phyloP scores from a whole-genome alignment of 2,113 vertebrate species.

The Ochotona curzoniae region DNA sequence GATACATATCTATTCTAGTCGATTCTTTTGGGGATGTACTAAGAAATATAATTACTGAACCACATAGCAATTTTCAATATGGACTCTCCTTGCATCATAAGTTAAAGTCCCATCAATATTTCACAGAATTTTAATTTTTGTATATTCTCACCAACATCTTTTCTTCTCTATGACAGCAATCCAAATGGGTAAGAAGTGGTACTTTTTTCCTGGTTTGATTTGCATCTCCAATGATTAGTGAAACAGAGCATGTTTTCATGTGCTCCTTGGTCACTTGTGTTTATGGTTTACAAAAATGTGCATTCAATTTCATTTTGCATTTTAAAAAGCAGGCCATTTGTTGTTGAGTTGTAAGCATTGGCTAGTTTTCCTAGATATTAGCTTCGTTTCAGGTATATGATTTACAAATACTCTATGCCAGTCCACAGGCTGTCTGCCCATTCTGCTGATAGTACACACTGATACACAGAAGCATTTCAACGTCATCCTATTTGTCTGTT shows the following conservation, averaged over 20 bases:
- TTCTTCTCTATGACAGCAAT: background rate
- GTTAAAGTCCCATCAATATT: background rate
- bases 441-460: background rate
- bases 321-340: background rate
- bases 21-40: background rate
- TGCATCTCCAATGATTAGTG: background rate
- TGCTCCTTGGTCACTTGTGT: background rate
- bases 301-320: background rate
- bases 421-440: background rate
- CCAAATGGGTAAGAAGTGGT: background rate
- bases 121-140: background rate
- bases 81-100: background rate
- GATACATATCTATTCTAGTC: background rate
- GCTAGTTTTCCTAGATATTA: background rate
- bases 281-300: background rate
- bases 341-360: background rate
- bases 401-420: background rate
- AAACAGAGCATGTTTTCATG: background rate
- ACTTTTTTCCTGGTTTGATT: background rate
- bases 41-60: background rate
- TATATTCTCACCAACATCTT: background rate
- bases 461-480: background rate
- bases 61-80: background rate
- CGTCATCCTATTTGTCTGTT: background rate
- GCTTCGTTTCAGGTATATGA: background rate